Evolutionary conservation across 2,113 vertebrate species (phyloP).

Genomic region (Daphoenositta chrysoptera): DNA sequence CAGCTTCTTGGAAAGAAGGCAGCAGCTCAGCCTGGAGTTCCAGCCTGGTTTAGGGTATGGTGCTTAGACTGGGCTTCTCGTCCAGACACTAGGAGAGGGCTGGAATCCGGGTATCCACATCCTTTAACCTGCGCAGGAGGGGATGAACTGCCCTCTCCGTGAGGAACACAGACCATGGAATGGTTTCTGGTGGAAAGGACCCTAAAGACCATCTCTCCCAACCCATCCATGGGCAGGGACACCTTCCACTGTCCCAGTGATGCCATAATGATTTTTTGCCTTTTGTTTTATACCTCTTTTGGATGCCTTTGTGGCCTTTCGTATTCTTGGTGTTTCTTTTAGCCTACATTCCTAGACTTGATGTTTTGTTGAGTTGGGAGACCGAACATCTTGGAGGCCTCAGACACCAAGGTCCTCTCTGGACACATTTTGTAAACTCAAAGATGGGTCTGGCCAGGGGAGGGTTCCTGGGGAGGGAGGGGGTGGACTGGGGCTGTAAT

Average conservation of each 20-base stretch:
- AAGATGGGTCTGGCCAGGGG: no score
- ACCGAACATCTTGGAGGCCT: no score
- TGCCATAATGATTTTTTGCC: no score
- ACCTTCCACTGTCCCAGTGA: fast-evolving
- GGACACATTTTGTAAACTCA: no score
- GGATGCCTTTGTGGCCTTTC: no score
- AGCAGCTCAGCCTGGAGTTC: neutral
- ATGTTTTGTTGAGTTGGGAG: no score
- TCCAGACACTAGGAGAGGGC: neutral
- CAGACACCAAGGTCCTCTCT: no score
- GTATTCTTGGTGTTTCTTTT: no score
- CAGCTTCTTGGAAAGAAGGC: conserved; percentile 44
- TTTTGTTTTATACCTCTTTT: no score
- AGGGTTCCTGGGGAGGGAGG: no score
- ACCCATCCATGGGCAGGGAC: neutral
- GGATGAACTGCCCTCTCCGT: neutral
- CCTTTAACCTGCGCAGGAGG: neutral
- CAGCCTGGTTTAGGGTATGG: conserved; percentile 7
- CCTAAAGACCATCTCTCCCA: neutral
- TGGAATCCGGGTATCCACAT: neutral
- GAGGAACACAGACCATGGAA: neutral
- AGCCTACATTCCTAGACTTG: no score
- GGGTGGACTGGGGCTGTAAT: no score
- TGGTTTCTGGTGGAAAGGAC: neutral
- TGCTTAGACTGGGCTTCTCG: neutral